Conservation (phyloP, 2,888 invertebrate genomes). For the Drosophila villosipedis region DNA sequence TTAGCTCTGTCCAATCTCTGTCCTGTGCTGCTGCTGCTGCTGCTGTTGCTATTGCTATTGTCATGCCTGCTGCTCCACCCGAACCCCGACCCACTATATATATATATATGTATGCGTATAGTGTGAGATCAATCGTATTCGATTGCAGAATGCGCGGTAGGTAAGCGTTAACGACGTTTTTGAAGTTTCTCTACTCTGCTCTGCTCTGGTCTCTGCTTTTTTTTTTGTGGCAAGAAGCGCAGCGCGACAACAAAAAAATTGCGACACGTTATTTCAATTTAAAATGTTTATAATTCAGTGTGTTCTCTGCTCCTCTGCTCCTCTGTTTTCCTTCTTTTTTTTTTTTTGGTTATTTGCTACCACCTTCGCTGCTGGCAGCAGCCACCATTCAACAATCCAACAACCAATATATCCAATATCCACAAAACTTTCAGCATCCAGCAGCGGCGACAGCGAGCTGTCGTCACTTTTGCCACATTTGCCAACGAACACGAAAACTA, state of each 20-base stretch:
- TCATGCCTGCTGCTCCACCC: constrained; percentile 42
- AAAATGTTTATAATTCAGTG: constrained; percentile 80
- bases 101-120: constrained; percentile 18
- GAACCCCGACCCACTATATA: constrained; percentile 15
- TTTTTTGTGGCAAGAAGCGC: constrained; percentile 59
- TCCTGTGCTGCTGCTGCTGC: constrained; percentile 34
- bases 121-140: constrained; percentile 83
- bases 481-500: constrained; percentile 27
- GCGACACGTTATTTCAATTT: constrained; percentile 84
- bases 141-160: constrained; percentile 84
- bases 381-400: constrained; percentile 19
- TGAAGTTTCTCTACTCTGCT: constrained; percentile 58
- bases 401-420: constrained; percentile 21
- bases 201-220: constrained; percentile 23
- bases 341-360: constrained; percentile 31
- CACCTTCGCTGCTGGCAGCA: constrained; percentile 45
- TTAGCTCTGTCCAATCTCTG: constrained; percentile 34
- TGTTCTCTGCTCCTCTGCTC: constrained; percentile 50
- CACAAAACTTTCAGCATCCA: constrained; percentile 36
- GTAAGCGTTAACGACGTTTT: constrained; percentile 83
- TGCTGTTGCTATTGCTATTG: constrained; percentile 54
- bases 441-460: constrained; percentile 53
- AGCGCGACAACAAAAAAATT: constrained; percentile 75
- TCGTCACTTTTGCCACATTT: constrained; percentile 51
- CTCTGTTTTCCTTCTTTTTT: constrained; percentile 26